Evolutionary conservation across 2,797 vertebrate species (phyloP).

Genomic region (Ceyx erithaca): DNA sequence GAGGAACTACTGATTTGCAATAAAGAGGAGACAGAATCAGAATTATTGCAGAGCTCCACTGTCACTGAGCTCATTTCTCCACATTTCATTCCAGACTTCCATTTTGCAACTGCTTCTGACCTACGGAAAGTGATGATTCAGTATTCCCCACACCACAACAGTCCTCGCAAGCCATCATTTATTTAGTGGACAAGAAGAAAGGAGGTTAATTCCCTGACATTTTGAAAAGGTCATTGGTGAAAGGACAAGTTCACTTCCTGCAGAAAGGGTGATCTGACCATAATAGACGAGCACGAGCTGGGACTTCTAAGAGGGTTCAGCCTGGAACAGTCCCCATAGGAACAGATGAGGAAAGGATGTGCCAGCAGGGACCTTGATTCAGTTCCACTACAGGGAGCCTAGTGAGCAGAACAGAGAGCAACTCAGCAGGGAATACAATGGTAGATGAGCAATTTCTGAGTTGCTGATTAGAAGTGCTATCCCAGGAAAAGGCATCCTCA

Average conservation of each 20-base stretch:
- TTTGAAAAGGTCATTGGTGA: slow-evolving; percentile 52
- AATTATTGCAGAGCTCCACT: not conserved
- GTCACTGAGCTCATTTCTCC: not conserved
- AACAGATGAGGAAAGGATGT: slow-evolving; percentile 2
- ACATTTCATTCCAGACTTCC: not conserved
- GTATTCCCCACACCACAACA: not conserved
- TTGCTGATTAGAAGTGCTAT: not conserved
- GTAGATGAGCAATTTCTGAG: not conserved
- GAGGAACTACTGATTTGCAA: not conserved
- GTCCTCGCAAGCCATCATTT: slow-evolving; percentile 20
- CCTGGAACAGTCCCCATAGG: not conserved
- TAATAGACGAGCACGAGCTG: not conserved
- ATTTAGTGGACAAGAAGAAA: slow-evolving; percentile 39
- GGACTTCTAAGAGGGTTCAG: not conserved
- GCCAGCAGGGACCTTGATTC: not conserved
- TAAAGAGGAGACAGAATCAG: not conserved
- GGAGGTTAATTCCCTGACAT: slow-evolving; percentile 54
- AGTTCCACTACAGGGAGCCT: not conserved
- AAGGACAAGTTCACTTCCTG: slow-evolving; percentile 57
- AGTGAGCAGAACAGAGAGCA: not conserved
- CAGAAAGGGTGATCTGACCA: not conserved
- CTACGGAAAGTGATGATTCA: slow-evolving; percentile 63
- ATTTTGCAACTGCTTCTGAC: slow-evolving; percentile 48
- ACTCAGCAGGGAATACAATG: not conserved
- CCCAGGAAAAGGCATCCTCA: not conserved